Evolutionary conservation across 92 coral and sea anemone genomes (phyloP).

Genomic region (Chrysogorgia sp.): DNA sequence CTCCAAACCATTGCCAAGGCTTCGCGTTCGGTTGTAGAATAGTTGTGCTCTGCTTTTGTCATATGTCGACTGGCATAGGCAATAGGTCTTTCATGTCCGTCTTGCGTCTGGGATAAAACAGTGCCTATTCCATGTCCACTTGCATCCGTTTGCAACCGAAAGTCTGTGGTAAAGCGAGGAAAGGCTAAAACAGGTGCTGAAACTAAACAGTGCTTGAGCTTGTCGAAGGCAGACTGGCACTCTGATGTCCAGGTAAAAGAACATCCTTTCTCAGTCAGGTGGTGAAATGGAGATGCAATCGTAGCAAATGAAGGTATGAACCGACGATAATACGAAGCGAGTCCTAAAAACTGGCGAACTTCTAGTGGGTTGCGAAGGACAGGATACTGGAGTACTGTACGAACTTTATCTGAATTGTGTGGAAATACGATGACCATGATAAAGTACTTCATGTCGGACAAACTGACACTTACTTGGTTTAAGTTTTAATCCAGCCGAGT

Average conservation of each 20-base stretch:
- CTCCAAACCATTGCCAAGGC: constrained; percentile 56
- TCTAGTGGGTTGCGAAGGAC: constrained; percentile 41
- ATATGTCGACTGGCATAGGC: constrained; percentile 60
- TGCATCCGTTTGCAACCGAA: constrained; percentile 51
- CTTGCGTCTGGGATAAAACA: constrained; percentile 34
- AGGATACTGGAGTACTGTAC: constrained; percentile 54
- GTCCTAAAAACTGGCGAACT: constrained; percentile 55
- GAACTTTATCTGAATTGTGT: constrained; percentile 53
- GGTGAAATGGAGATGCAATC: constrained; percentile 31
- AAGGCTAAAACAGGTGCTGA: constrained; percentile 55
- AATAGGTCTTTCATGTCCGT: constrained; percentile 42
- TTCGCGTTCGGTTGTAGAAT: constrained; percentile 62
- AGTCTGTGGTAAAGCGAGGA: constrained; percentile 42
- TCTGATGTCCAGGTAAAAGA: constrained; percentile 42
- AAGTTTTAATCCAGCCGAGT: constrained; percentile 44
- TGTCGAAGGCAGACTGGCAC: constrained; percentile 44
- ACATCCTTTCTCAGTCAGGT: constrained; percentile 13
- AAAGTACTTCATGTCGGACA: neutral
- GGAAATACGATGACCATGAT: constrained; percentile 32
- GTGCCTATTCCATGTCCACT: constrained; percentile 49
- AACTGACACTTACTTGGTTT: constrained; percentile 48
- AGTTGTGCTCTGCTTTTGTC: constrained; percentile 51
- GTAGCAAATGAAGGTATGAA: constrained; percentile 16
- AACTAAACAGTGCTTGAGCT: constrained; percentile 27
- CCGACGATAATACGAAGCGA: constrained; percentile 25